Evolutionary conservation across 2,888 invertebrate genomes (phyloP), one percentile per base, ranked within the genome.

Genomic region (Creontiades dilutus): DNA sequence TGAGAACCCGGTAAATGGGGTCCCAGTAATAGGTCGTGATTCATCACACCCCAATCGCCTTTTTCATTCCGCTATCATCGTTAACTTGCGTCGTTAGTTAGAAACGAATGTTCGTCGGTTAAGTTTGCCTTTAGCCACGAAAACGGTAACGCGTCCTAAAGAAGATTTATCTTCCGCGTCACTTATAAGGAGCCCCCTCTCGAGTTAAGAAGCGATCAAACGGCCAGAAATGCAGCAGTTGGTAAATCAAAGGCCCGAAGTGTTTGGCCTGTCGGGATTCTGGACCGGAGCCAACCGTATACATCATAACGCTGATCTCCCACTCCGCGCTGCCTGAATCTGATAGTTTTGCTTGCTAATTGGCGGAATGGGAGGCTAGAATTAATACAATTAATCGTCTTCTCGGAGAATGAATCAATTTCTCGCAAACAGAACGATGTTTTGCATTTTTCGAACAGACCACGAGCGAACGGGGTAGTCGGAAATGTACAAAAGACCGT

Each of bases 191-290:
- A 23, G 68, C 19, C 27, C 68, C 68, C 68, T 57, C n/a, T n/a
- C 16, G 57, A 68, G 68, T 68, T 68, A 68, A 27, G 23, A 68
- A 23, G 68, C 68, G 68, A 68, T 68, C 68, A 68, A 68, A 68
- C 68, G 68, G 13, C 68, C 68, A 11, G 27, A 68, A 68, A 23
- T 68, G 68, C 68, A 68, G 68, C 68, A 68, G 68, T 27, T 68
- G 23, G 68, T 68, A 68, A 68, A 68, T 68, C 68, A 68, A 68
- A 68, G 27, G 68, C 23, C 13, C 68, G 68, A 68, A 37, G 68
- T 68, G 68, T 68, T 68, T 23, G 23, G 68, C 23, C 9, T 68
- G 68, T 68, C 68, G 68, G 68, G 19, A 12, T 23, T 23, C 23
- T 68, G 68, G 68, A 68, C 19, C 7, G 12, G 23, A 12, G 68